Base-by-base conservation (phyloP, 2,888 invertebrate species). In the Carabus problematicus region DNA sequence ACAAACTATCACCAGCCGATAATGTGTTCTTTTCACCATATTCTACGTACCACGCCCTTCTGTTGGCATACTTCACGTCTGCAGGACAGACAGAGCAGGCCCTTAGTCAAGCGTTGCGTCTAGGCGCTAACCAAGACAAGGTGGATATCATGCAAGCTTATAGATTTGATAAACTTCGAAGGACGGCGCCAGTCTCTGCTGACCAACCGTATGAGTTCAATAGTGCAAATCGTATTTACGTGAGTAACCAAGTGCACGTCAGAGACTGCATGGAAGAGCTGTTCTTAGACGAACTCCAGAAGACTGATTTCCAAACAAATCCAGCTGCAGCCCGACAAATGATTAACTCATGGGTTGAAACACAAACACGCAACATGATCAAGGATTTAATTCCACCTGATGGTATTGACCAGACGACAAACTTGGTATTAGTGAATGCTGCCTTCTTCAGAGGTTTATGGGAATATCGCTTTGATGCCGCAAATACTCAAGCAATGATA, bases 381-480 rank as follows among this genome's bases (percentile, higher is more conserved):
- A 86, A 87, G 62, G 87, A 94, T 72, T 82, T 95, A 67, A 78
- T 95, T 8, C 87, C 89, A 0, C 76, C 82, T 0, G 90, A 88
- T n/a, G 87, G 86, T 4, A 82, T 95, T 39, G 84, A 85, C 39
- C 76, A 83, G 0, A 76, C 79, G 0, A 92, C 93, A 0, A 88
- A 91, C 77, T 77, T 94, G 71, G 92, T 94, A 4, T 81, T 95
- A 71, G 92, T 91, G 0, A 96, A 95, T 79, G 95, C 94, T 0
- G 93, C 94, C 0, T 95, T 94, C 79, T 95, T 95, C 83, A 95
- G 95, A 77, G 95, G 95, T 1, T 85, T 90, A 19, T 96, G 95
- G 95, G 86, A 89, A 18, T 90, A 89, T 18, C 89, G 90, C 75
- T 96, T 96, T 79, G 86, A 89, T 39, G 83, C 85, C 0, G 85